These are phyloP conservation scores for Drosophila rellima DNA, from an alignment of 2,888 invertebrate genomes.

Conservation along the genomic window DNA sequence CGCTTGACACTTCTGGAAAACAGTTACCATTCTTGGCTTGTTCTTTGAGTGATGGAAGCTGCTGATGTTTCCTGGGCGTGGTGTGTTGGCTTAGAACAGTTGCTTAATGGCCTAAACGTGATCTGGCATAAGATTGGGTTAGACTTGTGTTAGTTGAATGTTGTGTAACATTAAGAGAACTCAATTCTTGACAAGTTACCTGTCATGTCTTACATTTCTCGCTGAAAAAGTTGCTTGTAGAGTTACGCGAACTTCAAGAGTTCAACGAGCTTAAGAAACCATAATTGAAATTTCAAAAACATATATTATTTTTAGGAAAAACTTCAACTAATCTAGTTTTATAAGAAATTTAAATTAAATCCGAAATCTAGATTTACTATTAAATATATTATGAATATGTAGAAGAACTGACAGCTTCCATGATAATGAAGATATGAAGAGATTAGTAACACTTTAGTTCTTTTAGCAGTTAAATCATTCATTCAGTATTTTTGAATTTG, in stretches of 20 bases:
- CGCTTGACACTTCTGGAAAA: conserved; percentile 70
- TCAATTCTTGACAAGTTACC: background rate
- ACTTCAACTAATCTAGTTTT: background rate
- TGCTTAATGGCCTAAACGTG: conserved; percentile 70
- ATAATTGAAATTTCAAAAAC: background rate
- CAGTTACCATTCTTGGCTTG: conserved; percentile 44
- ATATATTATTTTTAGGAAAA: background rate
- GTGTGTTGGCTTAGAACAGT: conserved; percentile 42
- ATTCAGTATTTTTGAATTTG: background rate
- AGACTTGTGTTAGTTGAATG: conserved; percentile 13
- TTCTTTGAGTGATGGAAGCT: conserved; percentile 29
- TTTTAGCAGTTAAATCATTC: background rate
- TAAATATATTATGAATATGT: too few species aligned
- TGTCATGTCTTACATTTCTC: conserved; percentile 5
- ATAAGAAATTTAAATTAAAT: background rate
- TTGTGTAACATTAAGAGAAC: conserved; percentile 16
- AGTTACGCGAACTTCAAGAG: background rate
- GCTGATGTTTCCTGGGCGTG: conserved; percentile 25
- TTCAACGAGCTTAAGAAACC: background rate
- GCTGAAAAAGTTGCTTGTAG: background rate
- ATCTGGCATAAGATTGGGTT: conserved; percentile 38
- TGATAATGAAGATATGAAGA: background rate
- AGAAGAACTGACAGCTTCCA: too few species aligned
- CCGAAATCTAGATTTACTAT: background rate
- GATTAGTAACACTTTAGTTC: background rate